Conservation (phyloP, 1,140 invertebrate genomes). For the Amphibalanus amphitrite region DNA sequence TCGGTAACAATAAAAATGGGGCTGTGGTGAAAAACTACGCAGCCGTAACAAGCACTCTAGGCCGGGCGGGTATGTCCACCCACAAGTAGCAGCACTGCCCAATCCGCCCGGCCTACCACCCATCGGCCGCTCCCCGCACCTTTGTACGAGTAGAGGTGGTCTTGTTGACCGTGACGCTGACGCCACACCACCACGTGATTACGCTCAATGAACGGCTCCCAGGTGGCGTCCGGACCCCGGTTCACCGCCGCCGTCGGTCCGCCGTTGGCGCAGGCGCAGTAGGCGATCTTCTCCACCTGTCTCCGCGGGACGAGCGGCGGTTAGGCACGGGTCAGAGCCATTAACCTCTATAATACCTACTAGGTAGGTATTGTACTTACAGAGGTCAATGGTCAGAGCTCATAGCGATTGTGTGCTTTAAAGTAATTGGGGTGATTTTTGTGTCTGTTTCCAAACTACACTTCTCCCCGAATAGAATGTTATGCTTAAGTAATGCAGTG, state of each 20-base stretch:
- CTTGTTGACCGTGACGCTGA: conserved; percentile 37
- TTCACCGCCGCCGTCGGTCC: conserved; percentile 10
- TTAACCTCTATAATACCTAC: no score
- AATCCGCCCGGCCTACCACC: not conserved
- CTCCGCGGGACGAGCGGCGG: conserved; percentile 8
- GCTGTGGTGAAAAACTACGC: no score
- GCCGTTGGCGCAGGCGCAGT: conserved; percentile 15
- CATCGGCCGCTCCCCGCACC: conserved; percentile 23
- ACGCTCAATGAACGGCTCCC: conserved; percentile 59
- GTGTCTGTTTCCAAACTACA: no score
- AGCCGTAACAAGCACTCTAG: conserved; percentile 6
- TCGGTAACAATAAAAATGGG: no score
- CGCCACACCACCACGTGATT: conserved; percentile 65
- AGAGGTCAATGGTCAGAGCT: no score
- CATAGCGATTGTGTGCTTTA: conserved; percentile 8
- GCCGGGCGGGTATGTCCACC: not conserved
- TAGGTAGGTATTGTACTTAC: no score
- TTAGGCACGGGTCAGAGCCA: no score
- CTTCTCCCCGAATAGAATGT: no score
- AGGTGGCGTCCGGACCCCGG: conserved; percentile 30
- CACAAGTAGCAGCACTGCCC: not conserved
- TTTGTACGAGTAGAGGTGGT: conserved; percentile 57
- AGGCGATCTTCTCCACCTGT: conserved; percentile 16
- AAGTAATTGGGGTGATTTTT: conserved; percentile 30
- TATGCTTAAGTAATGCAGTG: no score